Evolutionary conservation across 2,113 vertebrate species (phyloP), one percentile per base, ranked within the genome.

Genomic region (Oxygymnocypris stewartii): DNA sequence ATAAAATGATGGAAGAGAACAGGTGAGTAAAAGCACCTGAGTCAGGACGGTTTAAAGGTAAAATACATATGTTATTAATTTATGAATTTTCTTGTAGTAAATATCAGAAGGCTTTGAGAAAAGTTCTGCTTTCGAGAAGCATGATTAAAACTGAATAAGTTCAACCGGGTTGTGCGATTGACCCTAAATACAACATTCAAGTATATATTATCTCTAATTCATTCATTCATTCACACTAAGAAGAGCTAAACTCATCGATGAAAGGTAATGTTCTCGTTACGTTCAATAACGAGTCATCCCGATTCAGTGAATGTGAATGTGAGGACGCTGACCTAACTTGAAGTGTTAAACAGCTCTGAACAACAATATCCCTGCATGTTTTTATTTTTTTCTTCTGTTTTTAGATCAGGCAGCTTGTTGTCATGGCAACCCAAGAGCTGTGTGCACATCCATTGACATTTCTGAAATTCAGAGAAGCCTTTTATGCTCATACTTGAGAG

Each of bases 361-460:
- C 84, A 75, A 57, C 51, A 75, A 65, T 57, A 76, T 71, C 65
- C 25, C 54, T 28, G 47, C 23, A 9, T 59, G 51, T 57, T 7
- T 23, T 44, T 75, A 13, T 67, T 35, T 81, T 47, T 82, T 77
- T n/a, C 4, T 47, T 71, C 84, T 86, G 87, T 79, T 84, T 85
- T 85, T 87, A 87, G 75, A 80, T 40, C 79, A 63, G 61, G 25
- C 69, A 35, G 78, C 18, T 44, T 37, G 89, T 89, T 88, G 81
- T 83, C 89, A 85, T 88, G 59, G 87, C 74, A 63, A 90, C 79
- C 20, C 18, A 18, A 57, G 82, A 88, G 69, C 73, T 71, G 79
- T 82, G 54, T 82, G 77, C 80, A 79, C 75, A 89, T 87, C 71
- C 77, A 86, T 85, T 82, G 84, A 88, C 82, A 87, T 86, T 90